These are phyloP conservation scores for Rapana venosa DNA, from an alignment of 2,888 invertebrate genomes.

Conservation along the genomic window DNA sequence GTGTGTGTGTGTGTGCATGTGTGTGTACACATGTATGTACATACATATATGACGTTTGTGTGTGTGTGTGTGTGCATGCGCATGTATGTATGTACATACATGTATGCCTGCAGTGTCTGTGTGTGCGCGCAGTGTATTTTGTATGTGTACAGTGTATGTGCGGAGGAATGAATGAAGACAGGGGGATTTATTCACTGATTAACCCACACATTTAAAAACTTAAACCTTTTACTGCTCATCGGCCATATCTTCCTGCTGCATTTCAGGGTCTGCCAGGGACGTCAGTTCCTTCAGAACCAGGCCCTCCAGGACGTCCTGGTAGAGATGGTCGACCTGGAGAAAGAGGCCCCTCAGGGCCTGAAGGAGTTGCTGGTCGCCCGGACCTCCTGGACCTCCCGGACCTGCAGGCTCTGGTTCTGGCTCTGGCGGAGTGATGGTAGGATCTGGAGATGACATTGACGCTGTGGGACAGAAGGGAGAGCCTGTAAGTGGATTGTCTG, in stretches of 20 bases:
- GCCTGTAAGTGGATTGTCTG: background rate
- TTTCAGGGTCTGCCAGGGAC: background rate
- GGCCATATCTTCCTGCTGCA: background rate
- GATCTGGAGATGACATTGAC: slow-evolving; percentile 20
- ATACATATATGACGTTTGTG: background rate
- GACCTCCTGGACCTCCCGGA: background rate
- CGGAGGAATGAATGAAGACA: background rate
- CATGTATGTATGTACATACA: background rate
- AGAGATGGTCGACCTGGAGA: slow-evolving; percentile 33
- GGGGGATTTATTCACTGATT: too few relatives aligned
- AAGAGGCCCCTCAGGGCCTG: slow-evolving; percentile 38
- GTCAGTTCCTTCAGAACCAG: slow-evolving; percentile 22
- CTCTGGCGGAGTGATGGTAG: background rate
- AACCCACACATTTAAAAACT: background rate
- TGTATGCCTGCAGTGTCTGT: background rate
- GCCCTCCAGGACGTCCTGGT: slow-evolving; percentile 38
- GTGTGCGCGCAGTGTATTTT: too few relatives aligned
- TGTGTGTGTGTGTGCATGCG: too few relatives aligned
- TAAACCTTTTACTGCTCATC: background rate
- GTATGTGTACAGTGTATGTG: background rate
- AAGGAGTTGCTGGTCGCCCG: slow-evolving; percentile 49
- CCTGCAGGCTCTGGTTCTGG: background rate
- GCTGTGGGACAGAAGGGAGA: slow-evolving; percentile 47
- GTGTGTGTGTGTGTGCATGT: background rate
- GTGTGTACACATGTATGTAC: background rate